Percentiles rank a stretch among this genome's conserved stretches.
phyloP scores from a whole-genome alignment of 1,140 invertebrate species.

The Neoseiulus cucumeris region DNA sequence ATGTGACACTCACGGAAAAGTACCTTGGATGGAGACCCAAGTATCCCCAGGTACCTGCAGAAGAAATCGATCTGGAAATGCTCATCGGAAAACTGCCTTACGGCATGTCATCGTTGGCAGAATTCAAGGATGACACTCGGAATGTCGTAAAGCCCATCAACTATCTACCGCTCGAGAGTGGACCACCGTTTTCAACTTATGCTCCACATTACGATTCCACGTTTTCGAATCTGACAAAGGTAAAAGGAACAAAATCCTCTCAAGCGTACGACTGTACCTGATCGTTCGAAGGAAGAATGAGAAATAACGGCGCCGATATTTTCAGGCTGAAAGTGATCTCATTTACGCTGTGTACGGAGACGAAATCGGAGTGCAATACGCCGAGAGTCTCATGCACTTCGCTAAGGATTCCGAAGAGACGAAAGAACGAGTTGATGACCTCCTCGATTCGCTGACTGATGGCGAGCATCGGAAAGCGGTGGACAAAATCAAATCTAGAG shows the following conservation, averaged over 20 bases:
- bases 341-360: constrained; percentile 77
- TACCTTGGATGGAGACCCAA: constrained; percentile 24
- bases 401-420: constrained; percentile 62
- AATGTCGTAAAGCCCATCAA: constrained; percentile 57
- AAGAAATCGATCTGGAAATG: constrained; percentile 58
- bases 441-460: constrained; percentile 57
- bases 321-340: constrained; percentile 51
- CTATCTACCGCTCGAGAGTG: constrained; percentile 9
- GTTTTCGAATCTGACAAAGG: constrained; percentile 76
- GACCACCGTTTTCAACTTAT: constrained; percentile 45
- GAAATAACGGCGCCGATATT: too few relatives aligned
- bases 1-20: constrained; percentile 25
- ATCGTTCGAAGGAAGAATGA: too few relatives aligned
- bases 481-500: not conserved
- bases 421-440: constrained; percentile 55
- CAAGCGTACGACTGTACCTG: too few relatives aligned
- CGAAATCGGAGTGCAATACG: constrained; percentile 64
- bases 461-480: constrained; percentile 62
- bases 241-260: constrained; percentile 27
- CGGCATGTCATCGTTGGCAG: constrained; percentile 44
- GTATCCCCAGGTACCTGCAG: constrained; percentile 41
- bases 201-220: constrained; percentile 86
- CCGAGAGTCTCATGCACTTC: constrained; percentile 58
- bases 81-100: constrained; percentile 57
- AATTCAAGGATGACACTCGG: constrained; percentile 64